A percentile compares a stretch with the other conserved stretches of the same genome.
Evolutionary conservation across 2,888 invertebrate genomes (phyloP).

Genomic region (Automeris io): DNA sequence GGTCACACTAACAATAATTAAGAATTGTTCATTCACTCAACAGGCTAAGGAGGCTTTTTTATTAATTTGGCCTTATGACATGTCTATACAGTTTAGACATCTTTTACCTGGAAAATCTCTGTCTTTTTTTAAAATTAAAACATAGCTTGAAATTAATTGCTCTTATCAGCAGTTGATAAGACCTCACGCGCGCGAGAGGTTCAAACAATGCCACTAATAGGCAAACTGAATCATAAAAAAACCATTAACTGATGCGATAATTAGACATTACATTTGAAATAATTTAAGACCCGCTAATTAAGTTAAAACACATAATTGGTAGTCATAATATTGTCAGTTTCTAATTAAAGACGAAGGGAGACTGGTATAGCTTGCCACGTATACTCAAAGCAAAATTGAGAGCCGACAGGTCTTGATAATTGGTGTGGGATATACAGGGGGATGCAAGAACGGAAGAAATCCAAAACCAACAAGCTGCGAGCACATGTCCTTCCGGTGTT

Average conservation of each 20-base stretch:
- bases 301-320: constrained; percentile 23
- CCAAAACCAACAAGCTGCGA: constrained; percentile 52
- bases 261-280: constrained; percentile 5
- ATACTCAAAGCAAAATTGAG: background rate
- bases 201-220: no score
- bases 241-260: constrained; percentile 4
- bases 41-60: no score
- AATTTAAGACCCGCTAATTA: constrained; percentile 27
- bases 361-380: background rate
- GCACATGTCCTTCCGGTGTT: constrained; percentile 56
- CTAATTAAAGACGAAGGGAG: constrained; percentile 12
- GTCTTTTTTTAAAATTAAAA: no score
- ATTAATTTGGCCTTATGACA: no score
- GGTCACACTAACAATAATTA: no score
- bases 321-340: constrained; percentile 30
- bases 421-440: constrained; percentile 6
- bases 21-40: no score
- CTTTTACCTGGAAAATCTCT: no score
- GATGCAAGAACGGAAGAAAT: constrained; percentile 26
- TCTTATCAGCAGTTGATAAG: no score
- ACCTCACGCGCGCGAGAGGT: no score
- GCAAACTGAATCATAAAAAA: background rate
- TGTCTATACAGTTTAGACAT: no score
- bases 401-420: background rate
- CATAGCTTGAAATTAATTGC: no score